These are phyloP conservation scores for Octopus bimaculoides DNA, from an alignment of 1,140 invertebrate species.

Conservation along the genomic window DNA sequence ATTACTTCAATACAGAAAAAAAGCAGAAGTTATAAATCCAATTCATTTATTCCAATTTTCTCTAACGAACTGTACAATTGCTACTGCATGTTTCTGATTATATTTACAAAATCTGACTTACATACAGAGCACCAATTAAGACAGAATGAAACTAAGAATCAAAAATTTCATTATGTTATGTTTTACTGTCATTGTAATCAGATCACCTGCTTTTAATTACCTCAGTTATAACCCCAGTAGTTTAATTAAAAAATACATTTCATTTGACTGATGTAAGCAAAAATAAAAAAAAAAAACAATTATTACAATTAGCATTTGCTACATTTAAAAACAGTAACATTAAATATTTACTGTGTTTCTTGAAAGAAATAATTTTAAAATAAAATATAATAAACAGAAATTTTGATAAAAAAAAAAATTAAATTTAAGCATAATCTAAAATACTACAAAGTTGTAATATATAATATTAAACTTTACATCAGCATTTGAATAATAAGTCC, in stretches of 20 bases:
- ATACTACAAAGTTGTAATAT: no score
- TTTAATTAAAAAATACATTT: background rate
- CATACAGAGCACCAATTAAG: conserved; percentile 6
- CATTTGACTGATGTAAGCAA: no score
- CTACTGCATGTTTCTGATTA: background rate
- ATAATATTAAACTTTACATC: no score
- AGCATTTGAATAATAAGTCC: no score
- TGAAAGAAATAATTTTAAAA: no score
- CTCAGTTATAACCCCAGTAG: conserved; percentile 12
- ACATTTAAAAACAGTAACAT: no score
- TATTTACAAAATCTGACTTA: background rate
- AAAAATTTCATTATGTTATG: background rate
- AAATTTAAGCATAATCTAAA: no score
- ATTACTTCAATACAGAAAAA: conserved; percentile 15
- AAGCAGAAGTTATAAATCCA: conserved; percentile 14
- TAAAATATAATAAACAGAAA: no score
- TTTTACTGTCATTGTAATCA: background rate
- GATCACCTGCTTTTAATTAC: conserved; percentile 7
- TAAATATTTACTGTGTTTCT: no score
- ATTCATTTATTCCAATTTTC: conserved; percentile 13
- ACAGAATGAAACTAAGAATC: conserved; percentile 3
- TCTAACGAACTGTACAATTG: conserved; percentile 6
- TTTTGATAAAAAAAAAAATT: no score
- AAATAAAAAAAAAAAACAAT: no score
- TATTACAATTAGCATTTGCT: no score